Evolutionary conservation across 1,140 invertebrate genomes (phyloP).

Genomic region (Drosophila tani): DNA sequence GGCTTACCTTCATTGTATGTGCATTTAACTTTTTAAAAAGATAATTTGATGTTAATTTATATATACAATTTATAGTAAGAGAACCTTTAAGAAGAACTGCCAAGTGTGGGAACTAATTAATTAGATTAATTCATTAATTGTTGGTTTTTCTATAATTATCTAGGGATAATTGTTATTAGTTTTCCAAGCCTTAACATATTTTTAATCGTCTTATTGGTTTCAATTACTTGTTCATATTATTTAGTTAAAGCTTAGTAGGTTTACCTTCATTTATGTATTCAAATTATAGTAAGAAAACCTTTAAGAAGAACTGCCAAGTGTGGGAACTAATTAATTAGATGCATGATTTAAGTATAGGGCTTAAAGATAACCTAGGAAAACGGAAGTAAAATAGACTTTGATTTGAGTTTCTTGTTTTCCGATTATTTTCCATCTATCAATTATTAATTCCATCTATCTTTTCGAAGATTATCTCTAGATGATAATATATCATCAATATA

Average conservation of each 20-base stretch:
- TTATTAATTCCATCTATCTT: slow-evolving; percentile 6
- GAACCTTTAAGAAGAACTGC: neutral
- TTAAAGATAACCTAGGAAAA: neutral
- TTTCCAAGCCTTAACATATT: too few relatives aligned
- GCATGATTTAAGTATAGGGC: slow-evolving; percentile 1
- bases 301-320: neutral
- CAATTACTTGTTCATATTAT: too few relatives aligned
- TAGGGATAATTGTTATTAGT: too few relatives aligned
- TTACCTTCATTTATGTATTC: neutral
- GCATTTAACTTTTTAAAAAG: neutral
- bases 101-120: neutral
- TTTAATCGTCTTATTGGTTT: neutral
- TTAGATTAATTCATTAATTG: neutral
- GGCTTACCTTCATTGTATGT: neutral
- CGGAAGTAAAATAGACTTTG: slow-evolving; percentile 13
- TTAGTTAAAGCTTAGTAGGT: neutral
- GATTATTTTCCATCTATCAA: too few relatives aligned
- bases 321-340: neutral
- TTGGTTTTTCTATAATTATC: too few relatives aligned
- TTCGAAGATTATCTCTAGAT: neutral
- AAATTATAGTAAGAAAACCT: neutral
- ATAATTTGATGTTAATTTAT: neutral
- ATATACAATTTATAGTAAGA: neutral
- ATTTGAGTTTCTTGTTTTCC: neutral
- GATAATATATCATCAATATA: slow-evolving; percentile 27